phyloP scores from a whole-genome alignment of 1,140 invertebrate species.

The Bombus fervidus region DNA sequence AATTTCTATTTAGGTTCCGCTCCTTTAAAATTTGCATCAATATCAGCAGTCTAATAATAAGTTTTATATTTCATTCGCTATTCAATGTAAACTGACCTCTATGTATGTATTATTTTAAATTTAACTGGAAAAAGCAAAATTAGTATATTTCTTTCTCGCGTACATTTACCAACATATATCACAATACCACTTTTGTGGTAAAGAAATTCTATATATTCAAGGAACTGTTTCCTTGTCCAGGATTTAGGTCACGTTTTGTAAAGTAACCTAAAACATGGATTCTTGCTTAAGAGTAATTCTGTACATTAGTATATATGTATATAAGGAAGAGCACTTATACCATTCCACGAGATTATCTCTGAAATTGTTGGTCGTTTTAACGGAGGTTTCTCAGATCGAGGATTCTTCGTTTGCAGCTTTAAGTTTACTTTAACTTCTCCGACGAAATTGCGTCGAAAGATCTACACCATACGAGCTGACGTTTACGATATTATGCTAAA shows the following conservation, averaged over 20 bases:
- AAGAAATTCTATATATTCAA: constrained; percentile 5
- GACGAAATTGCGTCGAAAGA: background rate
- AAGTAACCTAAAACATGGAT: background rate
- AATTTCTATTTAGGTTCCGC: no score
- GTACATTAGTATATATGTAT: background rate
- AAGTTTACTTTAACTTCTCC: background rate
- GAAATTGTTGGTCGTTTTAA: constrained; percentile 6
- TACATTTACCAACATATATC: background rate
- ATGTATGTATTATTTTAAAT: no score
- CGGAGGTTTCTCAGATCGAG: background rate
- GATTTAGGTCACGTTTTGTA: background rate
- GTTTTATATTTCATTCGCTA: no score
- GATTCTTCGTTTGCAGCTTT: background rate
- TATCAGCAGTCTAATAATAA: no score
- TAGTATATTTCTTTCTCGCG: background rate
- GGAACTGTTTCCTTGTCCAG: background rate
- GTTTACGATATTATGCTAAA: background rate
- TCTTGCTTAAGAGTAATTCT: background rate
- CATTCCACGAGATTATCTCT: background rate
- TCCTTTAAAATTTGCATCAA: no score
- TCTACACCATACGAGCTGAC: background rate
- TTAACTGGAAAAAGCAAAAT: background rate
- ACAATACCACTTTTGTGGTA: background rate
- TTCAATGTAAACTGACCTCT: no score
- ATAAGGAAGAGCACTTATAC: background rate